Percentiles rank a stretch among this genome's conserved stretches.
phyloP scores from a whole-genome alignment of 2,888 invertebrate genomes.

The Himalopsyche tibetana region DNA sequence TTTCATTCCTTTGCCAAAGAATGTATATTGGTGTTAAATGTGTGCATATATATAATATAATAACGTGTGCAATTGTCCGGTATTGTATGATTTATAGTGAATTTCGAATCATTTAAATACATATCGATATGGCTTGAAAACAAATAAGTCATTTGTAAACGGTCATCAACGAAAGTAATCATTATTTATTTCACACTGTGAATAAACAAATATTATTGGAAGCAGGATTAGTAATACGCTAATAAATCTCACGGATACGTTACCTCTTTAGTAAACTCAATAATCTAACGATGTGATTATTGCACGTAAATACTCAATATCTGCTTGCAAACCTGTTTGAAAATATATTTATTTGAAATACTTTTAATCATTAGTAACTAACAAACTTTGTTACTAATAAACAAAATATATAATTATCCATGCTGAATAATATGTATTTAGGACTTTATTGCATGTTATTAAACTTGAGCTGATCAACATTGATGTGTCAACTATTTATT shows the following conservation, averaged over 20 bases:
- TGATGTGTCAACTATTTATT: neutral
- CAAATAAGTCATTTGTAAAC: neutral
- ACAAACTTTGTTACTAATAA: neutral
- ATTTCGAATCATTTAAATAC: no score
- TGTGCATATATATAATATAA: no score
- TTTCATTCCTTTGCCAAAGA: no score
- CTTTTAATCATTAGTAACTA: neutral
- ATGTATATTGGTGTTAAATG: no score
- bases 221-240: neutral
- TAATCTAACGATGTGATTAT: constrained; percentile 1
- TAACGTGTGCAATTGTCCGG: no score
- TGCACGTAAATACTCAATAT: neutral
- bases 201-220: neutral
- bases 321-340: constrained; percentile 22
- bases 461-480: neutral
- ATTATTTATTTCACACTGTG: neutral
- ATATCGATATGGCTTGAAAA: no score
- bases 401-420: neutral
- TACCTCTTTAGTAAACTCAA: neutral
- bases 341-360: constrained; percentile 22
- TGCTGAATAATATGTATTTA: neutral
- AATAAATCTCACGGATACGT: constrained; percentile 12
- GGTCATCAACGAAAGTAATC: neutral
- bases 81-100: no score
- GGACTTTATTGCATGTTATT: neutral